Percentiles rank a stretch among this genome's conserved stretches.
Evolutionary conservation across 2,888 invertebrate genomes (phyloP).

Genomic region (Melikaiella ostensackeni): DNA sequence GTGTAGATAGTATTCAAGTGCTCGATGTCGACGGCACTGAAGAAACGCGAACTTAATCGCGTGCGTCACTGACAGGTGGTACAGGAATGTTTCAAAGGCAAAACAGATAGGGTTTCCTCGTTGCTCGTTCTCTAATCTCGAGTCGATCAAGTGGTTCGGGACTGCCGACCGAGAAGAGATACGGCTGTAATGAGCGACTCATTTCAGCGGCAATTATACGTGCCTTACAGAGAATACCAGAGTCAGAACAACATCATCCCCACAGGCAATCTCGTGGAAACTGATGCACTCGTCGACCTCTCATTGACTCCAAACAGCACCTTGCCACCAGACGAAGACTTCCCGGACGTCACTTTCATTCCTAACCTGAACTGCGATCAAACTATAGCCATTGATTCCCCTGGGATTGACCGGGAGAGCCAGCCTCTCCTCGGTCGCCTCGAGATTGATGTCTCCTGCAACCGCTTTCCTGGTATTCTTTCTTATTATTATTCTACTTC

Average conservation of each 20-base stretch:
- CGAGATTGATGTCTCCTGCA: slow-evolving; percentile 87
- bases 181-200: slow-evolving; percentile 76
- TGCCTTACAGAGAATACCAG: slow-evolving; percentile 76
- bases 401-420: slow-evolving; percentile 92
- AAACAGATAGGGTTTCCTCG: slow-evolving; percentile 57
- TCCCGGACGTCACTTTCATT: slow-evolving; percentile 83
- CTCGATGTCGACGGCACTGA: slow-evolving; percentile 51
- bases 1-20: slow-evolving; percentile 53
- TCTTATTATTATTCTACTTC: slow-evolving; percentile 31
- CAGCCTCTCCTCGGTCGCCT: slow-evolving; percentile 93
- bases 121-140: slow-evolving; percentile 39
- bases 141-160: slow-evolving; percentile 44
- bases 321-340: slow-evolving; percentile 57
- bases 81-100: slow-evolving; percentile 59
- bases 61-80: slow-evolving; percentile 70
- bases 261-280: slow-evolving; percentile 65
- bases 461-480: slow-evolving; percentile 89
- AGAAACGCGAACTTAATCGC: slow-evolving; percentile 50
- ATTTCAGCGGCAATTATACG: slow-evolving; percentile 76
- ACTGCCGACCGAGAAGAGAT: slow-evolving; percentile 56
- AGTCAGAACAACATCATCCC: slow-evolving; percentile 71
- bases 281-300: slow-evolving; percentile 73
- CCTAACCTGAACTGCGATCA: slow-evolving; percentile 78
- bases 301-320: slow-evolving; percentile 61
- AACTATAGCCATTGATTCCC: slow-evolving; percentile 88